phyloP scores from a whole-genome alignment of 1,140 invertebrate species.

The Drosophila lacertosa region DNA sequence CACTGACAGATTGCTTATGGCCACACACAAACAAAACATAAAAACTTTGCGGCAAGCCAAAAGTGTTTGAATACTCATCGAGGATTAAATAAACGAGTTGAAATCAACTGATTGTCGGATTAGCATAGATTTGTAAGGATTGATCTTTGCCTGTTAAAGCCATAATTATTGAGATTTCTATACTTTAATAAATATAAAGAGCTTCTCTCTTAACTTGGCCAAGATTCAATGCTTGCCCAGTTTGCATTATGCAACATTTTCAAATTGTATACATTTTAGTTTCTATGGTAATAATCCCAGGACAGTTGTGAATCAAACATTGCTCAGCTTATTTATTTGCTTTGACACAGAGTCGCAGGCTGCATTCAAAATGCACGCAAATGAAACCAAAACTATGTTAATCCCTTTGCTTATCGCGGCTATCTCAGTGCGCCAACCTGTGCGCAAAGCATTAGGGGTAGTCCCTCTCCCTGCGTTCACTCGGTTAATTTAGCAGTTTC shows the following conservation, averaged over 20 bases:
- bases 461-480: conserved; percentile 1
- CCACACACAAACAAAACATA: conserved; percentile 44
- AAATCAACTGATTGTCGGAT: conserved; percentile 4
- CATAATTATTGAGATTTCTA: no score
- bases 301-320: background rate
- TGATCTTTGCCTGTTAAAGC: no score
- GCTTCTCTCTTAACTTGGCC: no score
- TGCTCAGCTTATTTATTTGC: conserved; percentile 18
- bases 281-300: background rate
- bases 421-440: conserved; percentile 43
- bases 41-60: conserved; percentile 44
- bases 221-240: no score
- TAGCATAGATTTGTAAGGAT: background rate
- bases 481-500: conserved; percentile 68
- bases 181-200: no score
- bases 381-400: conserved; percentile 42
- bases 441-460: conserved; percentile 5
- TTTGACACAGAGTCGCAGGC: background rate
- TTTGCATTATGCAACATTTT: no score
- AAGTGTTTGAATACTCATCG: conserved; percentile 19
- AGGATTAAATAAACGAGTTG: conserved; percentile 9
- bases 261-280: background rate
- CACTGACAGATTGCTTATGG: conserved; percentile 65
- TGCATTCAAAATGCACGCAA: conserved; percentile 10
- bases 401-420: conserved; percentile 31